Percentiles rank a stretch among this genome's conserved stretches.
Evolutionary conservation across 2,113 vertebrate genomes (phyloP).

Genomic region (Ctenodactylus gundi): DNA sequence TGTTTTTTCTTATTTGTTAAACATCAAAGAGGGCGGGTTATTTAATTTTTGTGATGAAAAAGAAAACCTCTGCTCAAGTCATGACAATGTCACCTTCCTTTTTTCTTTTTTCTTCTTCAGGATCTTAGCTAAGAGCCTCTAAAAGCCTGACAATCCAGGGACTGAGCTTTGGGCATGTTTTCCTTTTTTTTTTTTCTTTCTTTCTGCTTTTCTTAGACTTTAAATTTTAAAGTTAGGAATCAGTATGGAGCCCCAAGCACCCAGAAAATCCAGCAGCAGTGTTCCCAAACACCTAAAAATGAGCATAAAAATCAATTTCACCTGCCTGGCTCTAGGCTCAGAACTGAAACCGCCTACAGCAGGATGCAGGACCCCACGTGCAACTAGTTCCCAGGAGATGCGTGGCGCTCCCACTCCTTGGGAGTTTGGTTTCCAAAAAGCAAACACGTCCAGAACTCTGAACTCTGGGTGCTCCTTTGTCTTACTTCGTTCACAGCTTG

Average conservation of each 20-base stretch:
- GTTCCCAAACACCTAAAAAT: neutral
- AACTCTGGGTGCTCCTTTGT: neutral
- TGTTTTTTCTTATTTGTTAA: neutral
- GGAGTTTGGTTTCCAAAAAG: slow-evolving; percentile 15
- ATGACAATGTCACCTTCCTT: neutral
- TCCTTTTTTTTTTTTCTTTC: too few species aligned
- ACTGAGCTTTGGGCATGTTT: neutral
- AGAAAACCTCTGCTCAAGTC: neutral
- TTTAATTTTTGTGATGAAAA: neutral
- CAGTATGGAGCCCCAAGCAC: neutral
- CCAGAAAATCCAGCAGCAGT: neutral
- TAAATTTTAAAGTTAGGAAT: neutral
- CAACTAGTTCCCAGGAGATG: slow-evolving; percentile 5
- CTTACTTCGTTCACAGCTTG: neutral
- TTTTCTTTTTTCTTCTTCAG: neutral
- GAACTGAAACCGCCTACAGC: neutral
- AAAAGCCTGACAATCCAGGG: neutral
- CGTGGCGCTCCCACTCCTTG: neutral
- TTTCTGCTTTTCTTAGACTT: neutral
- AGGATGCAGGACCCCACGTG: fast-evolving
- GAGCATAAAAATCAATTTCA: neutral
- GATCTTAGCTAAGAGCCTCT: slow-evolving; percentile 23
- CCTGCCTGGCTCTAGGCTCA: neutral
- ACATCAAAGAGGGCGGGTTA: neutral
- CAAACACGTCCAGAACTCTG: neutral